Evolutionary conservation across 2,113 vertebrate species (phyloP).

Genomic region (Thalassarche chlororhynchos): DNA sequence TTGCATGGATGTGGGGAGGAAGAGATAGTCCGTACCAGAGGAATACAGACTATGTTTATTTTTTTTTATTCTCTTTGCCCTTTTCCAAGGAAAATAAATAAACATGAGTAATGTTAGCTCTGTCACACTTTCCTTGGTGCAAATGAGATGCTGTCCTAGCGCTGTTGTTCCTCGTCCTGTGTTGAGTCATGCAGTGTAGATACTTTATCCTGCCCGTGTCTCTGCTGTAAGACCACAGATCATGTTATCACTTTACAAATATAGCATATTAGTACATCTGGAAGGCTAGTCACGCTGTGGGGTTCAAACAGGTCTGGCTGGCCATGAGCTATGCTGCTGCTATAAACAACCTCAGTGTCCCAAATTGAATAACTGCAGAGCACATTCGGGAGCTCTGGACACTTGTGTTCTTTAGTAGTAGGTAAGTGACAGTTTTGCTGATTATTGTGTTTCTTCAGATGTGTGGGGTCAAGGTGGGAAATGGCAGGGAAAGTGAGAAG

Average conservation of each 20-base stretch:
- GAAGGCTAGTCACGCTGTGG: conserved; percentile 56
- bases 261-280: conserved; percentile 79
- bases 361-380: conserved; percentile 7
- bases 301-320: conserved; percentile 37
- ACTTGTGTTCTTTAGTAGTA: background rate
- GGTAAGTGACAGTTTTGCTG: conserved; percentile 66
- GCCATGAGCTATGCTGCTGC: conserved; percentile 12
- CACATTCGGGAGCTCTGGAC: background rate
- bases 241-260: conserved; percentile 82
- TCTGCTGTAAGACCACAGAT: conserved; percentile 60
- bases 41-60: background rate
- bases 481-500: background rate
- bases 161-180: conserved; percentile 38
- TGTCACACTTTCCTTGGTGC: background rate
- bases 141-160: conserved; percentile 3
- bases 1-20: fast-evolving
- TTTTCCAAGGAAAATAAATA: background rate
- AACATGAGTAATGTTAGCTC: background rate
- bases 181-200: conserved; percentile 71
- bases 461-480: background rate
- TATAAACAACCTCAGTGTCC: conserved; percentile 69
- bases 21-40: background rate
- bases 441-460: background rate
- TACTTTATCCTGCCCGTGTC: conserved; percentile 67
- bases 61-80: background rate